Percentiles rank a stretch among this genome's conserved stretches.
phyloP scores from a whole-genome alignment of 2,797 vertebrate species.

The Bradypus variegatus region DNA sequence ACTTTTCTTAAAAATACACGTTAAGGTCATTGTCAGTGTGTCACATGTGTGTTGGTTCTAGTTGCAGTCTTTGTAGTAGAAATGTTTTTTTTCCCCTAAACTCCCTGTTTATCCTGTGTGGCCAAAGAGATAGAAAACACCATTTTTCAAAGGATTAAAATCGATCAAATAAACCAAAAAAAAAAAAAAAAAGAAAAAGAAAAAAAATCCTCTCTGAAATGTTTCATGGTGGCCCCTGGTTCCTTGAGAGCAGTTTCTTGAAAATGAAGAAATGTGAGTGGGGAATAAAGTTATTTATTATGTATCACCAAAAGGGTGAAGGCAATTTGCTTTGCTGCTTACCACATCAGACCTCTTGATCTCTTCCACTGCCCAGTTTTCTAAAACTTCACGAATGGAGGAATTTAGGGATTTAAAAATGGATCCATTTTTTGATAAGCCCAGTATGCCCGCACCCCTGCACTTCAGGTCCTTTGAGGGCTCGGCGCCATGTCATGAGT shows the following conservation, averaged over 20 bases:
- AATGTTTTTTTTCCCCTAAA: neutral
- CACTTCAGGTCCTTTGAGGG: neutral
- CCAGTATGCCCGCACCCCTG: neutral
- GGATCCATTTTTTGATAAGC: neutral
- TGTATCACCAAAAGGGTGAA: neutral
- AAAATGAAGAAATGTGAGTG: slow-evolving; percentile 33
- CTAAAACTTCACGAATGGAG: neutral
- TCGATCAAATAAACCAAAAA: slow-evolving; percentile 11
- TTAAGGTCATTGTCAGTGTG: neutral
- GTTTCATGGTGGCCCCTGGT: slow-evolving; percentile 7
- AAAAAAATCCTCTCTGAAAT: slow-evolving; percentile 4
- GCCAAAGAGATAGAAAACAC: slow-evolving; percentile 44
- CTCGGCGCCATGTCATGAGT: neutral
- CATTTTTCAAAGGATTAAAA: slow-evolving; percentile 58
- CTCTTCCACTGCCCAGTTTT: neutral
- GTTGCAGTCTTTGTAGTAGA: neutral
- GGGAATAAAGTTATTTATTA: neutral
- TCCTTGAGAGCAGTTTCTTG: slow-evolving; percentile 42
- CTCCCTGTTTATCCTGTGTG: slow-evolving; percentile 20
- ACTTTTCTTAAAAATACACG: neutral
- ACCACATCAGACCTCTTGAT: neutral
- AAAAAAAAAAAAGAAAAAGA: no score
- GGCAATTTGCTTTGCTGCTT: neutral
- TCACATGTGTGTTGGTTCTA: neutral
- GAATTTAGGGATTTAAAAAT: neutral